Base-by-base conservation (phyloP, 2,888 invertebrate species). In the Drosophila meridionalis region DNA sequence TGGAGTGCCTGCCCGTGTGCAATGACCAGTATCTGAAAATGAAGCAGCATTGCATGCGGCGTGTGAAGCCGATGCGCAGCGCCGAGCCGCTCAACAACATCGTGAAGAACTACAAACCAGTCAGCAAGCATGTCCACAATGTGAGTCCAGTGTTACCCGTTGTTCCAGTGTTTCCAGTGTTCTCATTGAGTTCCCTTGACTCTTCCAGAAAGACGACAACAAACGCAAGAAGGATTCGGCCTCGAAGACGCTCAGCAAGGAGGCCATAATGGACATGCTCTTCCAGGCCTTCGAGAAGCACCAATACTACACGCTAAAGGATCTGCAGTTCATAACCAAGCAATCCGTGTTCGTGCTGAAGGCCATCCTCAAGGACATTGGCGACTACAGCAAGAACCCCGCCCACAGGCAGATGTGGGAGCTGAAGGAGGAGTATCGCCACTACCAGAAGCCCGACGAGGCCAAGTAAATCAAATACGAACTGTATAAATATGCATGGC, bases 1-100 rank as follows among this genome's bases (percentile, higher is more conserved):
- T 76, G 75, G 74, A 70, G 3, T 74, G 74, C 2, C 30, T 57
- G 30, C 70, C 75, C 14, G 40, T 74, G 2, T 75, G 62, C 11
- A 69, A 74, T 53, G 38, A 9, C 0, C 47, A 74, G 20, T 70
- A 66, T 3, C 26, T 74, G 34, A 34, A 28, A 11, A 74, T 75
- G 74, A 74, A 74, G 26, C 47, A 70, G 12, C 48, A 66, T 26
- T 9, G 42, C 1, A 5, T 50, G 2, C 57, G 47, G 4, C 26
- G 4, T 3, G 3, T 32, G 4, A 36, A 45, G 8, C 66, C 38
- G 0, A 6, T 7, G 1, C 70, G 69, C 20, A 14, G 34, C 11
- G 74, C 74, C 2, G 42, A 61, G 30, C 43, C 73, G 0, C 20
- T 69, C 1, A 47, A 50, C 14, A 50, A 65, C 32, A 58, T 73